phyloP scores from a whole-genome alignment of 2,888 invertebrate genomes.

The Heliothis peltigera region DNA sequence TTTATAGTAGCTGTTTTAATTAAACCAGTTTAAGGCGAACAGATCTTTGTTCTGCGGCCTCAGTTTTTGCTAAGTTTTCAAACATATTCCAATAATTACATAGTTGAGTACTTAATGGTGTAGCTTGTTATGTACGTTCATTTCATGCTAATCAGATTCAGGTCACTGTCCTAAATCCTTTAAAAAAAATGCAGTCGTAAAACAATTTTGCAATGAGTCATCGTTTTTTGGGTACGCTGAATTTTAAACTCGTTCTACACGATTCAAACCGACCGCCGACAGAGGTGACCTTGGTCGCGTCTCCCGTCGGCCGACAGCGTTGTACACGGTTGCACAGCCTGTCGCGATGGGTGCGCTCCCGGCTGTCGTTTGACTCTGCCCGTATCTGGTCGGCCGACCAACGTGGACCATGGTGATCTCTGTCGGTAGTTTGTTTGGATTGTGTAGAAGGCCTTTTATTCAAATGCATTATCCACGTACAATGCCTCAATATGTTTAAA shows the following conservation, averaged over 20 bases:
- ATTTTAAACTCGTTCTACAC: too few relatives aligned
- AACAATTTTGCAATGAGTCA: conserved; percentile 54
- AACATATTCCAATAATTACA: conserved; percentile 39
- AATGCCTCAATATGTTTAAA: conserved; percentile 30
- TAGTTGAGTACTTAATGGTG: conserved; percentile 30
- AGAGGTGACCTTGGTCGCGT: too few relatives aligned
- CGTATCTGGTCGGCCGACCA: too few relatives aligned
- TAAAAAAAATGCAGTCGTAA: conserved; percentile 46
- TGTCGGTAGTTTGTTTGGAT: too few relatives aligned
- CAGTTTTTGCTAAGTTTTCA: conserved; percentile 45
- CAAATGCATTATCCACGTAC: conserved; percentile 30
- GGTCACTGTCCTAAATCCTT: conserved; percentile 63
- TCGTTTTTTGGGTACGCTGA: conserved; percentile 29
- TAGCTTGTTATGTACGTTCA: conserved; percentile 31
- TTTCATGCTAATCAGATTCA: conserved; percentile 56
- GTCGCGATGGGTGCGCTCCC: too few relatives aligned
- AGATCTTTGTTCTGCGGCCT: conserved; percentile 63
- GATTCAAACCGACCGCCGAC: too few relatives aligned
- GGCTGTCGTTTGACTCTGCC: too few relatives aligned
- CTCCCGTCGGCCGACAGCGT: too few relatives aligned
- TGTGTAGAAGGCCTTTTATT: too few relatives aligned
- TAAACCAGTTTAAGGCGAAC: conserved; percentile 72
- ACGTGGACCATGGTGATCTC: too few relatives aligned
- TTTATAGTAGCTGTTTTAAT: conserved; percentile 77
- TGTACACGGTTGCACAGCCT: too few relatives aligned